These are phyloP conservation scores for Ctenodactylus gundi DNA, from an alignment of 2,113 vertebrate species.

Conservation along the genomic window DNA sequence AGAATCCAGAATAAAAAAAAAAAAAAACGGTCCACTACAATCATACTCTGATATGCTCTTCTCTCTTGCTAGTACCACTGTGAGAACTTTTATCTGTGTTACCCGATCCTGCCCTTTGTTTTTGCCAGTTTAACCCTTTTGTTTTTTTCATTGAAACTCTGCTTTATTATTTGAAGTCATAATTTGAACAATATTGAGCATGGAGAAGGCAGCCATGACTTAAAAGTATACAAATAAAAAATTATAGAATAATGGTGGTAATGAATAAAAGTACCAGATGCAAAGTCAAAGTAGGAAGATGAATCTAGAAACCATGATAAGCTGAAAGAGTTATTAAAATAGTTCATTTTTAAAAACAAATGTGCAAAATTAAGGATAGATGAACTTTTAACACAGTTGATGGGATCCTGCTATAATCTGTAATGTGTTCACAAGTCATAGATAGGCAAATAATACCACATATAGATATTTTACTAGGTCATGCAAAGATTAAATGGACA, in stretches of 20 bases:
- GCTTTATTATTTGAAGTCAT: too few relatives aligned
- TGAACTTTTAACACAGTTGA: neutral
- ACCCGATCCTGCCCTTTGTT: neutral
- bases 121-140: neutral
- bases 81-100: neutral
- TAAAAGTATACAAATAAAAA: too few relatives aligned
- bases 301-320: neutral
- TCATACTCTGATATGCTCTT: neutral
- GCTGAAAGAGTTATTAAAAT: neutral
- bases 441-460: neutral
- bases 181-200: too few relatives aligned
- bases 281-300: neutral
- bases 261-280: too few relatives aligned
- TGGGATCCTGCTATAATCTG: neutral
- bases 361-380: neutral
- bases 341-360: neutral
- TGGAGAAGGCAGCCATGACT: too few relatives aligned
- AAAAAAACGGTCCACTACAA: fast-evolving
- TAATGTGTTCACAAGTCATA: neutral
- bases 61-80: neutral
- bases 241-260: too few relatives aligned
- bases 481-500: neutral
- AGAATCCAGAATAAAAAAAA: too few relatives aligned
- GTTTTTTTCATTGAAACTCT: too few relatives aligned
- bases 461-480: neutral